Base-by-base conservation (phyloP, 2,797 vertebrate species). In the Lindbergichthys nudifrons region DNA sequence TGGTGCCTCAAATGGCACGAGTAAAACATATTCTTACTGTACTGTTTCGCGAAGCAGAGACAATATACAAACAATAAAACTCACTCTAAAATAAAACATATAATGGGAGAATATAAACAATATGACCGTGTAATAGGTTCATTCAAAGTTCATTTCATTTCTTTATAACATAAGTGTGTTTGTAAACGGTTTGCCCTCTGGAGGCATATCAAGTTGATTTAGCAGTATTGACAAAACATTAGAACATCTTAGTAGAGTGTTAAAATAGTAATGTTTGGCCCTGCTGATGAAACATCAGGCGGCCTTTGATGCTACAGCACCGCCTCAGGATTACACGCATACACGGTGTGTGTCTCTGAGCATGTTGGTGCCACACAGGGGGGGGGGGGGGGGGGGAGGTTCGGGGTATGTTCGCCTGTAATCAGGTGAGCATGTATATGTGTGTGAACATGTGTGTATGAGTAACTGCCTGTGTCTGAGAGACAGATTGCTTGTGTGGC, bases 231-330 rank as follows among this genome's bases (percentile, higher is more conserved):
- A 90, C 88, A 87, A 86, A 90, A 82, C 88, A 91, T 89, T 78
- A 80, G 68, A 81, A 80, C 80, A 86, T 87, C 81, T 79, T 67
- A 71, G 80, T 62, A 11, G 68, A 75, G 80, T 75, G 81, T 80
- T 84, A 39, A 83, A 89, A 82, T 83, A 84, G 82, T 87, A 85
- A 92, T 84, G 84, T 66, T 73, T 80, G 50, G 87, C 85, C 89
- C 82, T 85, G 87, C 90, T 90, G 91, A 90, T 92, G 88, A 79
- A 92, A 89, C 88, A 92, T 91, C 78, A 90, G 86, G 85, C 69
- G 11, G 61, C 84, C 30, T 53, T 87, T 85, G 86, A 83, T 75
- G 83, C 80, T 81, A 42, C 68, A 71, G 77, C 73, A 63, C 65
- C 4, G 90, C 91, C 90, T 88, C 77, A 43, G 91, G 92, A 88